Percentiles rank a stretch among this genome's conserved stretches.
Evolutionary conservation across 2,888 invertebrate species (phyloP).

Genomic region (Eristalis pertinax): DNA sequence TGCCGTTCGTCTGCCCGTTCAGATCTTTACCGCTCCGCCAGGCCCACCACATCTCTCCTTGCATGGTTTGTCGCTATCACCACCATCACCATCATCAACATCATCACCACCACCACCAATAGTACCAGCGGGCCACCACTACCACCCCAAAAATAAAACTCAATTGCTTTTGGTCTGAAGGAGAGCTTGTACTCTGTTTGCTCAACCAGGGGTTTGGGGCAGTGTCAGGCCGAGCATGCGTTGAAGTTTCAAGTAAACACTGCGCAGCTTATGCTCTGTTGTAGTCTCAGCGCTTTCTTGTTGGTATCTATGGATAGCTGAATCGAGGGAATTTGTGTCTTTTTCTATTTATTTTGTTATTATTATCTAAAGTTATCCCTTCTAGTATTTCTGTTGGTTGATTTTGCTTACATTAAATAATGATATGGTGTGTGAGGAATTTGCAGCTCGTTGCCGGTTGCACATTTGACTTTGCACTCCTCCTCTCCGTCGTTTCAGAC

Average conservation of each 20-base stretch:
- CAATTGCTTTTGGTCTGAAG: constrained; percentile 35
- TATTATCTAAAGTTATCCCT: constrained; percentile 20
- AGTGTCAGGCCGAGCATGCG: constrained; percentile 16
- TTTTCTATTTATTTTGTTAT: background rate
- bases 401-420: constrained; percentile 44
- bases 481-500: background rate
- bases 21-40: constrained; percentile 25
- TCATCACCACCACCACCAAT: constrained; percentile 11
- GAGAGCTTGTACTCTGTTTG: constrained; percentile 23
- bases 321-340: constrained; percentile 22
- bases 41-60: constrained; percentile 52
- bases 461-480: background rate
- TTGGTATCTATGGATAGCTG: background rate
- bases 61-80: constrained; percentile 49
- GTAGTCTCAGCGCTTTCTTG: constrained; percentile 16
- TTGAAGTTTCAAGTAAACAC: constrained; percentile 58
- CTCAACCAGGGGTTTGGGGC: constrained; percentile 31
- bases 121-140: background rate
- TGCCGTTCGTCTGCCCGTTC: constrained; percentile 27
- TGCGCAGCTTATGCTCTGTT: constrained; percentile 41
- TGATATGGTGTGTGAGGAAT: constrained; percentile 64
- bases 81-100: background rate
- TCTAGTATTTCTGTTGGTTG: constrained; percentile 13
- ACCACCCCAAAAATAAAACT: constrained; percentile 11
- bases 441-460: constrained; percentile 45